phyloP scores from a whole-genome alignment of 37 sponge, comb jelly and placozoan species.

The Chondrosia reniformis region DNA sequence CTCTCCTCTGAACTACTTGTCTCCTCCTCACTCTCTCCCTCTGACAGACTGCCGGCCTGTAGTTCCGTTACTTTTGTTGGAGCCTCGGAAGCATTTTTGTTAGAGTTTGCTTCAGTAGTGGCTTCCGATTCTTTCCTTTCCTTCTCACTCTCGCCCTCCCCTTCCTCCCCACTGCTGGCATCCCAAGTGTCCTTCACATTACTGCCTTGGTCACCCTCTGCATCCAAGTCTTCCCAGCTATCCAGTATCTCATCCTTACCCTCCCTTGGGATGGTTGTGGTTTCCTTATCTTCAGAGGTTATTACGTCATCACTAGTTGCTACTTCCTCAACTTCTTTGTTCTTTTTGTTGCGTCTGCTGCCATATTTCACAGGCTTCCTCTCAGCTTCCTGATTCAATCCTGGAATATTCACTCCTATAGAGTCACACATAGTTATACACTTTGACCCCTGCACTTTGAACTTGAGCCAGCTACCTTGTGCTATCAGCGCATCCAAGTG shows the following conservation, averaged over 20 bases:
- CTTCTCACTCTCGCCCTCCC: neutral
- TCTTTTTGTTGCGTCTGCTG: conserved; percentile 33
- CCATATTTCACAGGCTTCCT: conserved; percentile 66
- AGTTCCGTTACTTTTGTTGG: conserved; percentile 21
- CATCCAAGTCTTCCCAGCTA: neutral
- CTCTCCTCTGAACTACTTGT: neutral
- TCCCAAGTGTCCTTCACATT: conserved; percentile 26
- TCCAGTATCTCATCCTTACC: no score
- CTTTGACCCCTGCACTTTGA: neutral
- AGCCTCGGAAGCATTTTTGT: conserved; percentile 23
- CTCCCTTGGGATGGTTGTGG: neutral
- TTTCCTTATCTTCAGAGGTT: neutral
- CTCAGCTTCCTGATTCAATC: conserved; percentile 11
- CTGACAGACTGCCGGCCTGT: neutral
- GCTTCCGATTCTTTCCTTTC: conserved; percentile 19
- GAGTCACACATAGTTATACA: conserved; percentile 2
- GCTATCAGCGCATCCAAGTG: conserved; percentile 53
- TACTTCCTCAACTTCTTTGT: neutral
- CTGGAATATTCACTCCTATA: conserved; percentile 41
- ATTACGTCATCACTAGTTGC: neutral
- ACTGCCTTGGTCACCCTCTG: no score
- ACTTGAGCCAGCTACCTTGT: conserved; percentile 49
- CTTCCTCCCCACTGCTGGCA: conserved; percentile 21
- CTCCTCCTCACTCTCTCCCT: neutral
- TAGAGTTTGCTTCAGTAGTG: neutral